Base-by-base conservation (phyloP, 92 coral and sea anemone species). In the Hydrozoanthus gracilis region DNA sequence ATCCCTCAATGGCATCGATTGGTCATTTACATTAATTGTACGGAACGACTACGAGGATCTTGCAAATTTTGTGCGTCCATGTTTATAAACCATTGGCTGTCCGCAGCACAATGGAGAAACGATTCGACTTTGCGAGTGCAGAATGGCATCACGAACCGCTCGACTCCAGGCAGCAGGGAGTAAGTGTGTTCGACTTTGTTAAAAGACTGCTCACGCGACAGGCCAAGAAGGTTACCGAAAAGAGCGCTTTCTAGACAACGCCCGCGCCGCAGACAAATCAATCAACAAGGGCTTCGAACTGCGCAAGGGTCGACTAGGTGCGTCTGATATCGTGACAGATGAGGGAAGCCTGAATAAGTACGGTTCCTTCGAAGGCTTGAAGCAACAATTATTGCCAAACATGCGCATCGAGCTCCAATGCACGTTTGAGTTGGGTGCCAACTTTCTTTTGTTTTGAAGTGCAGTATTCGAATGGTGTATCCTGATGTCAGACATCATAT, bases 401-500 rank as follows among this genome's bases (percentile, higher is more conserved):
- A 52, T 52, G 60, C 60, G n/a, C n/a, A n/a, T n/a, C n/a, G n/a
- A n/a, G n/a, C n/a, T n/a, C n/a, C n/a, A n/a, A n/a, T n/a, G n/a
- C n/a, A n/a, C n/a, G n/a, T n/a, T n/a, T n/a, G n/a, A n/a, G n/a
- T n/a, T n/a, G n/a, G n/a, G n/a, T n/a, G n/a, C n/a, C n/a, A n/a
- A n/a, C n/a, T n/a, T n/a, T n/a, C n/a, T n/a, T 86, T 89, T 67
- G 89, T 85, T n/a, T 67, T 87, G 4, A 84, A 75, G 48, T 69
- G 91, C 82, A 46, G 50, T 1, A 72, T 89, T 47, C 71, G 83
- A 58, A 76, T 90, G 76, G 69, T 89, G 7, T 82, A 86, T 71
- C 95, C 95, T 9, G 92, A 92, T 48, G 78, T 82, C 27, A 16
- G 87, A 11, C 83, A 89, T 73, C 87, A 80, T 67, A 49, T 92